Percentiles rank a stretch among this genome's conserved stretches.
These are phyloP conservation scores for Scaeva pyrastri DNA, from an alignment of 2,888 invertebrate species.

Conservation along the genomic window DNA sequence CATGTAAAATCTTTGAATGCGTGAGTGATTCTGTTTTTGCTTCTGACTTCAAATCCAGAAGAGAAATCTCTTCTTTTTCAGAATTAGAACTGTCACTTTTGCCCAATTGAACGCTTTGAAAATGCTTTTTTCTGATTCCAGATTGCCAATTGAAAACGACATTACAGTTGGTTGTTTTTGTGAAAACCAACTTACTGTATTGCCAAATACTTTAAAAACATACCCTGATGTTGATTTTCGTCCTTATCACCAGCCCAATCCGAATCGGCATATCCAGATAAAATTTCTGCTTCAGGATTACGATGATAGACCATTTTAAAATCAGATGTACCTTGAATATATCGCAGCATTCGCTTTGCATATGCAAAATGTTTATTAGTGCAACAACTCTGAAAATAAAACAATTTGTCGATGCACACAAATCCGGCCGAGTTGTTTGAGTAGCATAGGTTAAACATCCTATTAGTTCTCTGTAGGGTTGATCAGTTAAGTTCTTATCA, in stretches of 20 bases:
- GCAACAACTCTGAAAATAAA: slow-evolving; percentile 54
- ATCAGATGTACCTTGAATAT: slow-evolving; percentile 45
- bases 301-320: slow-evolving; percentile 39
- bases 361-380: slow-evolving; percentile 39
- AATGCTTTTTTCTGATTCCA: too few relatives aligned
- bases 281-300: too few relatives aligned
- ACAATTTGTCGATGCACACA: slow-evolving; percentile 54
- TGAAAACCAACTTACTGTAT: slow-evolving; percentile 28
- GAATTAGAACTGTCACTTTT: too few relatives aligned
- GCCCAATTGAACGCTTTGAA: too few relatives aligned
- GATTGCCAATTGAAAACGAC: too few relatives aligned
- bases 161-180: slow-evolving; percentile 60
- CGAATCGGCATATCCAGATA: too few relatives aligned
- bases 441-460: slow-evolving; percentile 43
- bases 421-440: slow-evolving; percentile 46
- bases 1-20: too few relatives aligned
- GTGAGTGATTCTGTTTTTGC: too few relatives aligned
- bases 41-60: too few relatives aligned
- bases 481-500: background rate
- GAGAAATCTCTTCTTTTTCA: too few relatives aligned
- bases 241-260: too few relatives aligned
- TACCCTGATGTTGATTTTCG: too few relatives aligned
- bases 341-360: slow-evolving; percentile 53
- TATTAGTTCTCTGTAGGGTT: slow-evolving; percentile 35
- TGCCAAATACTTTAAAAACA: slow-evolving; percentile 56